These are phyloP conservation scores for Cylindroiulus punctatus DNA, from an alignment of 2,888 invertebrate genomes.

Conservation along the genomic window DNA sequence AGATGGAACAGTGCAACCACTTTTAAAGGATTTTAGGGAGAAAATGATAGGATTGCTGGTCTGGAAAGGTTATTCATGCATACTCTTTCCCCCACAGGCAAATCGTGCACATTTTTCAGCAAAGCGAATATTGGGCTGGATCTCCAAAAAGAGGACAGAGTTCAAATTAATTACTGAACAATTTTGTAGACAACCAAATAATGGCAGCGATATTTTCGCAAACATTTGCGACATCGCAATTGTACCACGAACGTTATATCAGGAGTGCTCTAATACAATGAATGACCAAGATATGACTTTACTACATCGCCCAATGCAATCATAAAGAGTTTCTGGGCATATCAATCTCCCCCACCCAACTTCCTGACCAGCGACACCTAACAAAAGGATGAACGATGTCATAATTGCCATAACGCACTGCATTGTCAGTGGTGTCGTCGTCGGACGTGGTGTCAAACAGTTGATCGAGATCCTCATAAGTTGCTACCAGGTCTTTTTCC, in stretches of 20 bases:
- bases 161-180: no score
- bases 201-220: no score
- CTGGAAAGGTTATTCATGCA: background rate
- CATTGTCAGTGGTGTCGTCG: constrained; percentile 78
- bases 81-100: background rate
- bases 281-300: no score
- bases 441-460: constrained; percentile 93
- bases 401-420: constrained; percentile 23
- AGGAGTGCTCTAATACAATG: no score
- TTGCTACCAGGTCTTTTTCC: constrained; percentile 87
- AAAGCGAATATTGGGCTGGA: no score
- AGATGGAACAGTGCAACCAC: background rate
- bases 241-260: no score
- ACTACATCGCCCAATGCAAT: no score
- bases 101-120: no score
- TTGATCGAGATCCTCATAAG: constrained; percentile 90
- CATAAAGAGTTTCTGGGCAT: no score
- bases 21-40: background rate
- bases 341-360: background rate
- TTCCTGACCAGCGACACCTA: constrained; percentile 1
- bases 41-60: background rate
- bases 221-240: no score
- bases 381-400: background rate
- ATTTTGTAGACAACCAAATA: no score
- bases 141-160: no score